Conservation (phyloP, 2,888 invertebrate species). For the Smittia sp. region DNA sequence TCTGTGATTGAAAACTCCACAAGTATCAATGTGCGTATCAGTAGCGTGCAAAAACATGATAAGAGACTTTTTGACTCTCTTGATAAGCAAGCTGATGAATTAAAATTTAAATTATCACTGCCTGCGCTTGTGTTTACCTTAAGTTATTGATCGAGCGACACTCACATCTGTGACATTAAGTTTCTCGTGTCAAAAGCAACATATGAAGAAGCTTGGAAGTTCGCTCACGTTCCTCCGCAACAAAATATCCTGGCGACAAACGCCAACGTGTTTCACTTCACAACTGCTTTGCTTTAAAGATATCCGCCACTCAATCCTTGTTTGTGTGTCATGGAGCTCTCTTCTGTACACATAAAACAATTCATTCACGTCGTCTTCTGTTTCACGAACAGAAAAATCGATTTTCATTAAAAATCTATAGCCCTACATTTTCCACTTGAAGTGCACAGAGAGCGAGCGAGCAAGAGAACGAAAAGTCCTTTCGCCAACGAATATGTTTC, state of each 20-base stretch:
- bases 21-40: neutral
- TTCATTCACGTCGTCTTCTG: slow-evolving; percentile 27
- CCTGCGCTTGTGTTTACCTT: slow-evolving; percentile 1
- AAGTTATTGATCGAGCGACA: no score
- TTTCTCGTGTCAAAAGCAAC: neutral
- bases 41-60: slow-evolving; percentile 20
- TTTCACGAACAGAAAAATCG: slow-evolving; percentile 6
- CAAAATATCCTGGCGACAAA: neutral
- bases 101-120: slow-evolving; percentile 6
- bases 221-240: neutral
- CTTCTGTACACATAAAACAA: slow-evolving; percentile 1
- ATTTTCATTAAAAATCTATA: slow-evolving; percentile 32
- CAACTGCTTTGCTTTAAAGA: neutral
- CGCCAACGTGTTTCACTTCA: neutral
- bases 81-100: slow-evolving; percentile 13
- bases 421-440: slow-evolving; percentile 26
- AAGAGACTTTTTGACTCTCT: neutral
- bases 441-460: neutral
- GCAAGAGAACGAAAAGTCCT: slow-evolving; percentile 7
- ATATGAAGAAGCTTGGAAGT: neutral
- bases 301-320: neutral
- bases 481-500: neutral
- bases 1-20: neutral
- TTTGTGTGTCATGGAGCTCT: neutral
- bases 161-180: neutral